phyloP scores from a whole-genome alignment of 2,113 vertebrate genomes.

The Oryzias melastigma region DNA sequence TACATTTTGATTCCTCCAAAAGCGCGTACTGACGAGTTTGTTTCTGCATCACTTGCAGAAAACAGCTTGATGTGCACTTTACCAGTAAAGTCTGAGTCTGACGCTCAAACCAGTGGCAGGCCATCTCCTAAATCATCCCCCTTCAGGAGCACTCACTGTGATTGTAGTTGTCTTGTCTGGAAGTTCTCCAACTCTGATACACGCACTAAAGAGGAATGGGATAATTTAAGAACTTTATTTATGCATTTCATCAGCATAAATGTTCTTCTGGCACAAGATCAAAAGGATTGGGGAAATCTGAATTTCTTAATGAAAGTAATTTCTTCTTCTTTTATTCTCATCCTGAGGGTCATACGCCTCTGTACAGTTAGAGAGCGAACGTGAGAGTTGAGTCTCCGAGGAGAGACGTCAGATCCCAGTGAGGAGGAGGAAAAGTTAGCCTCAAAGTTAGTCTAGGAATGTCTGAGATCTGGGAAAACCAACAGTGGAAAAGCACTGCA shows the following conservation, averaged over 20 bases:
- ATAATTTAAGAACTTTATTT: conserved; percentile 84
- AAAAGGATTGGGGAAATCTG: conserved; percentile 81
- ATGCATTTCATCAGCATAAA: conserved; percentile 86
- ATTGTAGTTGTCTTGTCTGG: conserved; percentile 80
- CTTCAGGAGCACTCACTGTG: conserved; percentile 74
- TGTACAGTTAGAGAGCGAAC: conserved; percentile 75
- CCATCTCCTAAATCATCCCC: conserved; percentile 70
- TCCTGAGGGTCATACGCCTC: conserved; percentile 80
- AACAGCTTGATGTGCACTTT: conserved; percentile 32
- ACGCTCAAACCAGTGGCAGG: conserved; percentile 42
- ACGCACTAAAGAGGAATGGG: conserved; percentile 72
- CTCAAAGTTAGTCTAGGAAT: conserved; percentile 75
- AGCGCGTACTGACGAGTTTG: conserved; percentile 5
- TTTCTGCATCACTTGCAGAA: conserved; percentile 37
- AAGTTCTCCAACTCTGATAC: conserved; percentile 78
- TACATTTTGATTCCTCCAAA: conserved; percentile 4
- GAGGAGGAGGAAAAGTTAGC: conserved; percentile 52
- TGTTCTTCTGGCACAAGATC: conserved; percentile 84
- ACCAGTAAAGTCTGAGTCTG: conserved; percentile 43
- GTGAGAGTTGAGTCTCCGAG: conserved; percentile 66
- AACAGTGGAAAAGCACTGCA: conserved; percentile 19
- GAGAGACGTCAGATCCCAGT: conserved; percentile 59
- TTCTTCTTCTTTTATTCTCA: conserved; percentile 81
- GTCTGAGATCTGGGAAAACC: conserved; percentile 29
- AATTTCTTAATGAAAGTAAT: conserved; percentile 86